Percentiles rank a stretch among this genome's conserved stretches.
Evolutionary conservation across 35 echinoderm and acorn worm species (phyloP).

Genomic region (Ptychodera flava): DNA sequence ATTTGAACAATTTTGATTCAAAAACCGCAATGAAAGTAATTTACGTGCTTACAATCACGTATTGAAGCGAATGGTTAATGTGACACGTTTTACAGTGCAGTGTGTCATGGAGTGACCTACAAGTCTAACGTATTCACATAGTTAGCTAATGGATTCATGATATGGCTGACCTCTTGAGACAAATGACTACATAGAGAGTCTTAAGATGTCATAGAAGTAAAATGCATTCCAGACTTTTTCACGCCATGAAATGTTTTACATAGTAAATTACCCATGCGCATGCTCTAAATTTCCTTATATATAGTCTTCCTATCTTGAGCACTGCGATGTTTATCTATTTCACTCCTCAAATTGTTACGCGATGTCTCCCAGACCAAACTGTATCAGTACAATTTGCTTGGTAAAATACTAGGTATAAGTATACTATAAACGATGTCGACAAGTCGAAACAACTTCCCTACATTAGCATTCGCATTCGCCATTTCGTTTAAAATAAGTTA

Average conservation of each 20-base stretch:
- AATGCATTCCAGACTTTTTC: not conserved
- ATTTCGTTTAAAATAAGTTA: too few relatives aligned
- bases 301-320: too few relatives aligned
- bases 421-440: too few relatives aligned
- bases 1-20: too few relatives aligned
- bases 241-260: not conserved
- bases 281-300: not conserved
- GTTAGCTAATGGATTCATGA: not conserved
- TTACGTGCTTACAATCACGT: not conserved
- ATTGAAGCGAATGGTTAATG: not conserved
- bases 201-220: not conserved
- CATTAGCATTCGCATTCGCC: too few relatives aligned
- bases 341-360: too few relatives aligned
- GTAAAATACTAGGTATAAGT: not conserved
- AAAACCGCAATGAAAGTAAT: not conserved
- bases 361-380: too few relatives aligned
- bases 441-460: too few relatives aligned
- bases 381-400: not conserved
- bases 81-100: not conserved
- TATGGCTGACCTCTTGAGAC: not conserved
- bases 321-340: too few relatives aligned
- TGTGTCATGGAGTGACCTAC: not conserved
- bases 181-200: not conserved
- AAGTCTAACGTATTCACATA: not conserved
- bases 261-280: not conserved